A percentile compares a stretch with the other conserved stretches of the same genome.
These are phyloP conservation scores for Dryadula phaetusa DNA, from an alignment of 2,888 invertebrate genomes.

Conservation along the genomic window DNA sequence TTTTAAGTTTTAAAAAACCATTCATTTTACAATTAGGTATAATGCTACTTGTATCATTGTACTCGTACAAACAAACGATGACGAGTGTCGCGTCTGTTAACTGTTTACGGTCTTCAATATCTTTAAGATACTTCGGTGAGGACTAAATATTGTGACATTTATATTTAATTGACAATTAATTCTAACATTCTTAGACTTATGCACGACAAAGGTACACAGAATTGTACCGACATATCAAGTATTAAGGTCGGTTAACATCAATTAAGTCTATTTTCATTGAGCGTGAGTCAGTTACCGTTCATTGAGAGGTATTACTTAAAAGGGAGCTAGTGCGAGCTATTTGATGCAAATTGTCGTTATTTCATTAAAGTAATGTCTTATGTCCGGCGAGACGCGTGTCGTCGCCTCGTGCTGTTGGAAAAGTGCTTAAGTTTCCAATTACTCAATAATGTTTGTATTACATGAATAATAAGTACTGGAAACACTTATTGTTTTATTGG, in stretches of 20 bases:
- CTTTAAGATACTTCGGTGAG: not conserved
- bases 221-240: slow-evolving; percentile 44
- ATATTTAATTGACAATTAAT: not conserved
- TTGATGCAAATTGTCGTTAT: slow-evolving; percentile 70
- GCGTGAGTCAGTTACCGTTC: slow-evolving; percentile 71
- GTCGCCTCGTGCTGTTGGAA: slow-evolving; percentile 58
- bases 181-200: not conserved
- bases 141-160: not conserved
- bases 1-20: slow-evolving; percentile 18
- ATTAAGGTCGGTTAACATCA: slow-evolving; percentile 64
- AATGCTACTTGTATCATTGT: not conserved
- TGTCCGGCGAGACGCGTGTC: slow-evolving; percentile 67
- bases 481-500: not conserved
- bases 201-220: not conserved
- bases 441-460: not conserved
- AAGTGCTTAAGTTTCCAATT: slow-evolving; percentile 6
- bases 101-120: not conserved
- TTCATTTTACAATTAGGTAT: slow-evolving; percentile 3
- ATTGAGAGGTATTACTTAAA: slow-evolving; percentile 63
- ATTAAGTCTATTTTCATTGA: slow-evolving; percentile 80
- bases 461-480: not conserved
- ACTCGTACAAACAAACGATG: slow-evolving; percentile 11
- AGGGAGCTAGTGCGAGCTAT: slow-evolving; percentile 50
- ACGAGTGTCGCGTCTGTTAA: slow-evolving; percentile 2
- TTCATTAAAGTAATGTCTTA: slow-evolving; percentile 73